Evolutionary conservation across 2,113 vertebrate species (phyloP).

Genomic region (Aramus guarauna): DNA sequence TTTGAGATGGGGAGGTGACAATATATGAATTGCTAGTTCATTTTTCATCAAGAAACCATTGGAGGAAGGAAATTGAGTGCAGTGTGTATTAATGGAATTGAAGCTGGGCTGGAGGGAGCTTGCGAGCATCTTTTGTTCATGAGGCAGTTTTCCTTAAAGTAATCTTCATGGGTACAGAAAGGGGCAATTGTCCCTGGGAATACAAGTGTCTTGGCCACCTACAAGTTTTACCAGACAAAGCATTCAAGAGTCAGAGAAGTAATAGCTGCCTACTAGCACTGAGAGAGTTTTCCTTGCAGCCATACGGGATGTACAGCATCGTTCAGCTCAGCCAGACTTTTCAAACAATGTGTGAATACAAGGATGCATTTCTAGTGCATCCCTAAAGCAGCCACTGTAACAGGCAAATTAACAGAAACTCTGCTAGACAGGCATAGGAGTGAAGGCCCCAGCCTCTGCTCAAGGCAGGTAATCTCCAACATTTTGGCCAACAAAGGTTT

Average conservation of each 20-base stretch:
- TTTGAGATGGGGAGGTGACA: not conserved
- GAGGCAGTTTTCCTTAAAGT: not conserved
- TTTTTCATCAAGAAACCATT: not conserved
- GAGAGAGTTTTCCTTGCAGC: not conserved
- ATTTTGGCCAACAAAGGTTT: not conserved
- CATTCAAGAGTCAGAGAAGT: not conserved
- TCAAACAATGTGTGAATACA: fast-evolving
- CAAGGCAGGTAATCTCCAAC: not conserved
- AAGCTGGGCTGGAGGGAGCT: not conserved
- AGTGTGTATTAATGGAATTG: not conserved
- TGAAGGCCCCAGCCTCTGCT: not conserved
- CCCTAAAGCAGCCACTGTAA: not conserved
- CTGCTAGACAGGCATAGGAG: not conserved
- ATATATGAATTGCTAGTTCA: not conserved
- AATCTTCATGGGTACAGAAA: not conserved
- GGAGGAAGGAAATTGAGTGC: not conserved
- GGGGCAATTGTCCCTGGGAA: not conserved
- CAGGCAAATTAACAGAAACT: not conserved
- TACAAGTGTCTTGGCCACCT: not conserved
- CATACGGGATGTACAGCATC: not conserved
- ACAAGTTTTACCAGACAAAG: not conserved
- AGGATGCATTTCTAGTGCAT: not conserved
- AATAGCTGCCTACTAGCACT: not conserved
- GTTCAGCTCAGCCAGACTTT: not conserved
- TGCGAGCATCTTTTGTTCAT: not conserved